Evolutionary conservation across 1,140 invertebrate species (phyloP).

Genomic region (Hydropsyche tenuis): DNA sequence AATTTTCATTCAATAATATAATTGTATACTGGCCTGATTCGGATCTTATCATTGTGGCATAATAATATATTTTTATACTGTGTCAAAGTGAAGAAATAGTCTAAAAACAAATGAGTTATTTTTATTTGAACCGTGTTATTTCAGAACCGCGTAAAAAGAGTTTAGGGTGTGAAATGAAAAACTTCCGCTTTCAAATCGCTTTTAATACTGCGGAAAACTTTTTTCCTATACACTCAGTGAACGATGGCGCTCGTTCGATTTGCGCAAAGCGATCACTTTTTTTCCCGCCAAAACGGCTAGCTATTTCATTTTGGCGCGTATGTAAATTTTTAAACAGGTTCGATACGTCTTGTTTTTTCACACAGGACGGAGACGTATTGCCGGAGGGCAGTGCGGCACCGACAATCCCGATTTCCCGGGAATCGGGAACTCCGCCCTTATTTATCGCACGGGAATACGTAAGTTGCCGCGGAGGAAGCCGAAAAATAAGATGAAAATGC

Average conservation of each 20-base stretch:
- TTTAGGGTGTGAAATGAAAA: no score
- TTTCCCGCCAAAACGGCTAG: constrained; percentile 24
- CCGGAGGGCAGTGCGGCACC: background rate
- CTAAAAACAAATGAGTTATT: no score
- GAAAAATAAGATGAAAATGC: constrained; percentile 1
- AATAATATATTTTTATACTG: no score
- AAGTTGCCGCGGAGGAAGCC: background rate
- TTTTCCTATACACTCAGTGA: background rate
- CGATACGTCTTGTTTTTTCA: constrained; percentile 37
- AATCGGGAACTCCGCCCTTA: constrained; percentile 2
- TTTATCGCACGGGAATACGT: background rate
- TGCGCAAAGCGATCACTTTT: constrained; percentile 11
- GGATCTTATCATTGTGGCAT: no score
- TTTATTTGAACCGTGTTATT: no score
- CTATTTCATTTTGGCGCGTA: constrained; percentile 38
- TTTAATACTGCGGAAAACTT: background rate
- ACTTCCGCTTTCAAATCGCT: background rate
- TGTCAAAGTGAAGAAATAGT: no score
- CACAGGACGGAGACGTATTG: constrained; percentile 33
- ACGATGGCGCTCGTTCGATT: background rate
- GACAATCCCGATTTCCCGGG: constrained; percentile 1
- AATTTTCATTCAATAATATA: no score
- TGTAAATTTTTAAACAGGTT: constrained; percentile 41
- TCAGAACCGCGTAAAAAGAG: no score
- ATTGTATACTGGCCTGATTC: no score